Conservation (phyloP, 2,113 vertebrate species). For the Trogon melanurus region DNA sequence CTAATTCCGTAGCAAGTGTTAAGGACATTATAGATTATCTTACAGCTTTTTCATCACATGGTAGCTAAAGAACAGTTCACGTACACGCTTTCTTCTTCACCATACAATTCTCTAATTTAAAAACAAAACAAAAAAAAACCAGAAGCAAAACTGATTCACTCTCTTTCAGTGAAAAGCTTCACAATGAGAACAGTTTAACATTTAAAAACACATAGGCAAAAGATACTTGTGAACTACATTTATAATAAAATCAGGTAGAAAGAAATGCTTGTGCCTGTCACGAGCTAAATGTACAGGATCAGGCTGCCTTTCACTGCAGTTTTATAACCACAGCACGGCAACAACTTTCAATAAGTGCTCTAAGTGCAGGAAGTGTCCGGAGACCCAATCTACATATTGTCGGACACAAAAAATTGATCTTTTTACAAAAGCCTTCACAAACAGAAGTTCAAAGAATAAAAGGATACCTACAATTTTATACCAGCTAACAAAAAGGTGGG, state of each 20-base stretch:
- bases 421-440: neutral
- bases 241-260: neutral
- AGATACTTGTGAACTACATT: neutral
- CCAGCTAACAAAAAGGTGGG: neutral
- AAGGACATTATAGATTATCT: neutral
- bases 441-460: neutral
- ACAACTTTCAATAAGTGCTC: neutral
- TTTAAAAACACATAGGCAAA: neutral
- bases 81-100: neutral
- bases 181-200: neutral
- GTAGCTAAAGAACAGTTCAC: neutral
- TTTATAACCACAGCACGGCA: fast-evolving
- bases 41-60: neutral
- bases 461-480: neutral
- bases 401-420: neutral
- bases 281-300: neutral
- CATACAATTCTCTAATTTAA: neutral
- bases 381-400: neutral
- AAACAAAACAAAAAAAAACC: neutral
- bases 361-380: neutral
- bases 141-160: neutral
- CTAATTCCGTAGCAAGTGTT: neutral
- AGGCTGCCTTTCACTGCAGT: neutral
- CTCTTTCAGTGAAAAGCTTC: neutral
- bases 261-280: neutral